phyloP scores from a whole-genome alignment of 2,113 vertebrate genomes.

The Crocuta crocuta region DNA sequence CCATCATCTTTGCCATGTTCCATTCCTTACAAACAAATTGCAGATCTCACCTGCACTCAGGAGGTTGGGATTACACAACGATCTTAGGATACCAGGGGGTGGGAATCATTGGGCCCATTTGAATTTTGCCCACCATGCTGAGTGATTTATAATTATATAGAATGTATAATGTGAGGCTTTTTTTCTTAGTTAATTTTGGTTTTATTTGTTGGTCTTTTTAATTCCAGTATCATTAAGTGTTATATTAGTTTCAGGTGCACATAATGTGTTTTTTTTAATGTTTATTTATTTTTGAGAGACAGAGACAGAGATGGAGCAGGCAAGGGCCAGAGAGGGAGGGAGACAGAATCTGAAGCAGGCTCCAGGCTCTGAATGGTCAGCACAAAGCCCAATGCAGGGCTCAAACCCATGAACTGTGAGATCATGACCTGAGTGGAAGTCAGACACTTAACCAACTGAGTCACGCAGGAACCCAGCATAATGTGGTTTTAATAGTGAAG shows the following conservation, averaged over 20 bases:
- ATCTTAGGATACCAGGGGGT: background rate
- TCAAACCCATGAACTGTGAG: no score
- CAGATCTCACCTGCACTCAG: background rate
- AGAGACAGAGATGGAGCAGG: no score
- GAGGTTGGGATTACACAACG: background rate
- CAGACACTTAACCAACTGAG: no score
- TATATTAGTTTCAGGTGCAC: background rate
- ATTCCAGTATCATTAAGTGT: background rate
- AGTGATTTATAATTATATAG: background rate
- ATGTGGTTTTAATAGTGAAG: background rate
- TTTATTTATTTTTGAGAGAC: no score
- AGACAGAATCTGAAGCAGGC: no score
- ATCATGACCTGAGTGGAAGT: no score
- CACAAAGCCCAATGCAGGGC: no score
- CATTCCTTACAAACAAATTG: constrained; percentile 1
- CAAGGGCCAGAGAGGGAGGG: no score
- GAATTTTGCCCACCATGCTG: background rate
- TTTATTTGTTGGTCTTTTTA: background rate
- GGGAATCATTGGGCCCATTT: background rate
- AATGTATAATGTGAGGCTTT: background rate
- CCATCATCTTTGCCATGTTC: background rate
- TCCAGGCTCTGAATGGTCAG: no score
- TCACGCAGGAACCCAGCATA: background rate
- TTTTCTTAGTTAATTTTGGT: background rate
- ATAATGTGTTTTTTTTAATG: no score